A percentile compares a stretch with the other conserved stretches of the same genome.
Evolutionary conservation across 2,113 vertebrate genomes (phyloP).

Genomic region (Dasyornis broadbenti): DNA sequence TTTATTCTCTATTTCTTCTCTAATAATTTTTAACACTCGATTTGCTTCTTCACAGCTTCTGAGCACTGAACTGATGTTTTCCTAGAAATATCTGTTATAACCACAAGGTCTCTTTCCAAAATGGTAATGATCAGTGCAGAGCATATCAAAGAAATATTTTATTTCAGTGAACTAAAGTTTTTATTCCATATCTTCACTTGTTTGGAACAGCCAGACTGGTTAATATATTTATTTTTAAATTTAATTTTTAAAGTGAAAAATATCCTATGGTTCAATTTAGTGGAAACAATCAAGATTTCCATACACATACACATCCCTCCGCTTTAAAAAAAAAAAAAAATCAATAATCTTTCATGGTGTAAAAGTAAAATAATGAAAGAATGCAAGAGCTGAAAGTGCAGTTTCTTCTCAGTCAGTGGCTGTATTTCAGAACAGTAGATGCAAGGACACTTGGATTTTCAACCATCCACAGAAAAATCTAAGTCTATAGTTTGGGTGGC

Average conservation of each 20-base stretch:
- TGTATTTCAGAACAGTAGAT: neutral
- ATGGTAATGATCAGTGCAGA: neutral
- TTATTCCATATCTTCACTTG: neutral
- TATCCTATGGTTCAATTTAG: neutral
- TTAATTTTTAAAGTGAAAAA: neutral
- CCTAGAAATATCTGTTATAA: neutral
- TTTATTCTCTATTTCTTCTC: neutral
- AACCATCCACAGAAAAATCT: neutral
- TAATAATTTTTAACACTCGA: neutral
- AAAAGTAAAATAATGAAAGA: neutral
- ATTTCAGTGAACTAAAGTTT: neutral
- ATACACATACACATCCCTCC: neutral
- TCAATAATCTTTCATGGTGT: neutral
- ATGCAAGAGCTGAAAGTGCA: neutral
- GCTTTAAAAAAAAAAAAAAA: neutral
- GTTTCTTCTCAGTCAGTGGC: neutral
- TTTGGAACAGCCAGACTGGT: neutral
- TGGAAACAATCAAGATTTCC: neutral
- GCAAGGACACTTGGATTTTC: neutral
- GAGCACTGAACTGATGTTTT: neutral
- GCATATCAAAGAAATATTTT: neutral
- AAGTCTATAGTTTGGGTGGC: neutral
- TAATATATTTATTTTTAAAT: neutral
- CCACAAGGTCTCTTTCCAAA: neutral
- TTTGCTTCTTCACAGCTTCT: constrained; percentile 19